Evolutionary conservation across 1,140 invertebrate genomes (phyloP), one percentile per base, ranked within the genome.

Genomic region (Zaprionus taronus): DNA sequence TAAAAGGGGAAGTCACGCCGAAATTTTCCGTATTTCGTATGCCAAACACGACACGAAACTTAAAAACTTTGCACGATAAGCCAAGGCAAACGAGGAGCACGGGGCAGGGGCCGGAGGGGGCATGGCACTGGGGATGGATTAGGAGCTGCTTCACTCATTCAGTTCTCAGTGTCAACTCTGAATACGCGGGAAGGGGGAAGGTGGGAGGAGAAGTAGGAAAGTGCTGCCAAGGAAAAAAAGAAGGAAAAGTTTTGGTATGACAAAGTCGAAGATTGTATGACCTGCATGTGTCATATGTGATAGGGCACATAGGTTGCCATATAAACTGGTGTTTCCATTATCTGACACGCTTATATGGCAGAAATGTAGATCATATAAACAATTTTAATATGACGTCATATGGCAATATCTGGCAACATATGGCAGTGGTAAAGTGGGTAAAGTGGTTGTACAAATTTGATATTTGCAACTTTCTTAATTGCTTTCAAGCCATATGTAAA

Each of bases 51-150:
- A 80, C 85, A 73, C 69, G 83, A 86, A 86, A 86, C 83, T 86
- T 86, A 86, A 86, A 85, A 86, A 86, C 83, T 86, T 86, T 86
- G 82, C 82, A 72, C 83, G 83, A 86, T 86, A 82, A 86, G 77
- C 72, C 70, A 58, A 61, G 49, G 44, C 78, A 72, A 51, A 24
- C 63, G 47, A 41, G 55, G 2, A 9, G 31, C 17, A 57, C 51
- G 20, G 20, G 51, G 36, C 34, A 44, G 15, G 38, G 22, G 22
- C 1, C 15, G 31, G 24, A 49, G 62, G 49, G 64, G n/a, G n/a
- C n/a, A n/a, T n/a, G 53, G 63, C 53, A 41, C 41, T 6, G 28
- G 28, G 55, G 14, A 36, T 64, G 60, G 34, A 62, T 68, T 49
- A 65, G 77, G 34, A 60, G 63, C 26, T 68, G 67, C 41, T 47